Evolutionary conservation across 1,140 invertebrate genomes (phyloP).

Genomic region (Aphelenchoides avenae): DNA sequence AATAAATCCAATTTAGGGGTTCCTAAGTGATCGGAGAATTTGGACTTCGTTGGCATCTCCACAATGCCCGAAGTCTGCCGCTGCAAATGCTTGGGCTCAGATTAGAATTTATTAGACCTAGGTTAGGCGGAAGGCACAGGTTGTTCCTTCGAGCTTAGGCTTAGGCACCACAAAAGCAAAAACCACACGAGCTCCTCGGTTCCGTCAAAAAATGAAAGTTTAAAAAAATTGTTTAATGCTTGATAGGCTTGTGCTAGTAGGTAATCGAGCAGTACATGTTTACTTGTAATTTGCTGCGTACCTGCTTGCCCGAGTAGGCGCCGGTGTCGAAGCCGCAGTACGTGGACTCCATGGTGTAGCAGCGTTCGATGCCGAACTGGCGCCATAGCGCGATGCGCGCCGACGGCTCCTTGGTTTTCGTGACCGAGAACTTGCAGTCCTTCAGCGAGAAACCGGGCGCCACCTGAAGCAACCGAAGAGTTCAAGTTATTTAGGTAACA

Average conservation of each 20-base stretch:
- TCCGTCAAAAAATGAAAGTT: neutral
- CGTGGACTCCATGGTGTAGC: conserved; percentile 81
- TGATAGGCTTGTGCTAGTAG: neutral
- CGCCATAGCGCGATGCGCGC: conserved; percentile 79
- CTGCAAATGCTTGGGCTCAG: neutral
- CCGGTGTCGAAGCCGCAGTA: conserved; percentile 79
- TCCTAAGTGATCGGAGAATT: neutral
- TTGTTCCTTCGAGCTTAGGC: neutral
- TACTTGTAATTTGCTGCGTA: no score
- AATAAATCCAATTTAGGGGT: conserved; percentile 1
- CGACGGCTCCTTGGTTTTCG: conserved; percentile 74
- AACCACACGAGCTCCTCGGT: neutral
- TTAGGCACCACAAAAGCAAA: neutral
- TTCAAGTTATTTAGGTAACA: conserved; percentile 60
- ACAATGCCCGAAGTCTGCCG: conserved; percentile 1
- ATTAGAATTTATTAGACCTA: conserved; percentile 11
- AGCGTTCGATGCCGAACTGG: conserved; percentile 70
- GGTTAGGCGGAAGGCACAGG: neutral
- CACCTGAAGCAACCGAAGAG: conserved; percentile 61
- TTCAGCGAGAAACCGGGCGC: conserved; percentile 71
- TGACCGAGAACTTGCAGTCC: conserved; percentile 74
- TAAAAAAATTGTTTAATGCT: neutral
- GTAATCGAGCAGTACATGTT: no score
- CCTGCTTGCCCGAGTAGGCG: conserved; percentile 66
- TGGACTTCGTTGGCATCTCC: neutral